Evolutionary conservation across 2,888 invertebrate species (phyloP).

Genomic region (Allophyes oxyacanthae): DNA sequence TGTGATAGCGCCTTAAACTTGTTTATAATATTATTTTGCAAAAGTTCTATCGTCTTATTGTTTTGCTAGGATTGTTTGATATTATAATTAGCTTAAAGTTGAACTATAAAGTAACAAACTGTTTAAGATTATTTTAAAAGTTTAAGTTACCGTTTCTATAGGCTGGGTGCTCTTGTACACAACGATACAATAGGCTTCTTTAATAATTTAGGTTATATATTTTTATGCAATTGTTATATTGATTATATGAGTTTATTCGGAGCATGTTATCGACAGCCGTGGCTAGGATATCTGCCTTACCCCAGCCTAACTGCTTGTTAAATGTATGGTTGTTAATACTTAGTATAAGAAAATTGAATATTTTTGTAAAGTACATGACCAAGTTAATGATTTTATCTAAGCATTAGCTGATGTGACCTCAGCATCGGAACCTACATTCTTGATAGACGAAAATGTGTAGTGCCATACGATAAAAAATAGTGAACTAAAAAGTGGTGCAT

Average conservation of each 20-base stretch:
- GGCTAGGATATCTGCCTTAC: conserved; percentile 27
- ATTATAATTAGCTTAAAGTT: conserved; percentile 31
- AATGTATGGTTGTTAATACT: conserved; percentile 65
- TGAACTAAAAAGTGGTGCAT: conserved; percentile 78
- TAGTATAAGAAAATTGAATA: conserved; percentile 77
- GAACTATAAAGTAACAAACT: conserved; percentile 20
- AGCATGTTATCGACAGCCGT: conserved; percentile 23
- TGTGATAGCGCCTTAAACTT: conserved; percentile 77
- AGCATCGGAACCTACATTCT: conserved; percentile 50
- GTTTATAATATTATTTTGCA: conserved; percentile 50
- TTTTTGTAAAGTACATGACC: conserved; percentile 83
- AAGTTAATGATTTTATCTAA: conserved; percentile 72
- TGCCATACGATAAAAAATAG: conserved; percentile 73
- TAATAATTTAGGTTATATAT: conserved; percentile 36
- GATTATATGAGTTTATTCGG: conserved; percentile 40
- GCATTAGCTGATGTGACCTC: conserved; percentile 51
- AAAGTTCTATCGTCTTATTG: conserved; percentile 50
- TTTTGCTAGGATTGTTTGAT: conserved; percentile 41
- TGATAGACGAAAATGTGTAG: conserved; percentile 62
- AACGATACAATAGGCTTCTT: conserved; percentile 35
- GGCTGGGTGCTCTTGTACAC: conserved; percentile 46
- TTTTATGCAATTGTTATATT: conserved; percentile 40
- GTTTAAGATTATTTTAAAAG: conserved; percentile 39
- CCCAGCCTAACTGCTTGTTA: conserved; percentile 63
- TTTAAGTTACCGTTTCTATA: conserved; percentile 60